Conservation (phyloP, 2,113 vertebrate species). For the Montifringilla adamsi region DNA sequence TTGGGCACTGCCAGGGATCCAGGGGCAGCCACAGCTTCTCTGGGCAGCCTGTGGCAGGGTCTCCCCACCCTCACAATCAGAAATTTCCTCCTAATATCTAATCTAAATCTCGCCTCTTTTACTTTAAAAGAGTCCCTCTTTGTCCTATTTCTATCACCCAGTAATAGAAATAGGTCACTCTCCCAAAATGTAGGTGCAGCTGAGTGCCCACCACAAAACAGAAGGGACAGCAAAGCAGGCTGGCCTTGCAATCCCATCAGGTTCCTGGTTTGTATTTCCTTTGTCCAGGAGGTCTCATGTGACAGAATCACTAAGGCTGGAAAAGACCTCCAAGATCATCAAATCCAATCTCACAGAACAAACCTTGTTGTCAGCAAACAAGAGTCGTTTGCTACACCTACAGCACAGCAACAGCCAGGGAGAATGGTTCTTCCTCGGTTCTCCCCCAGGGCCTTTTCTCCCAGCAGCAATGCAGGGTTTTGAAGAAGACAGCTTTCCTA, state of each 20-base stretch:
- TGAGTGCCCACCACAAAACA: not conserved
- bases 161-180: not conserved
- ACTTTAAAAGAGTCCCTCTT: not conserved
- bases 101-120: not conserved
- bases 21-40: not conserved
- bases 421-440: not conserved
- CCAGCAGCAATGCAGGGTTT: not conserved
- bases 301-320: not conserved
- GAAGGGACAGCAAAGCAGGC: not conserved
- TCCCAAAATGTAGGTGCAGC: not conserved
- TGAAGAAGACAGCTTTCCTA: not conserved
- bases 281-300: not conserved
- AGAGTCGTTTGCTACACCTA: not conserved
- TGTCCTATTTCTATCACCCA: not conserved
- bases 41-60: rapidly evolving
- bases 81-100: not conserved
- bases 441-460: not conserved
- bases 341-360: not conserved
- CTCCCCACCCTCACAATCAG: rapidly evolving
- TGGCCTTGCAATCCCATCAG: not conserved
- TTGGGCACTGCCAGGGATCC: not conserved
- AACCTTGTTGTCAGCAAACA: rapidly evolving
- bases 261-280: not conserved
- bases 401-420: not conserved
- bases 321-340: not conserved